Conservation (phyloP, 1,140 invertebrate genomes). For the Drosophila parabipectinata region DNA sequence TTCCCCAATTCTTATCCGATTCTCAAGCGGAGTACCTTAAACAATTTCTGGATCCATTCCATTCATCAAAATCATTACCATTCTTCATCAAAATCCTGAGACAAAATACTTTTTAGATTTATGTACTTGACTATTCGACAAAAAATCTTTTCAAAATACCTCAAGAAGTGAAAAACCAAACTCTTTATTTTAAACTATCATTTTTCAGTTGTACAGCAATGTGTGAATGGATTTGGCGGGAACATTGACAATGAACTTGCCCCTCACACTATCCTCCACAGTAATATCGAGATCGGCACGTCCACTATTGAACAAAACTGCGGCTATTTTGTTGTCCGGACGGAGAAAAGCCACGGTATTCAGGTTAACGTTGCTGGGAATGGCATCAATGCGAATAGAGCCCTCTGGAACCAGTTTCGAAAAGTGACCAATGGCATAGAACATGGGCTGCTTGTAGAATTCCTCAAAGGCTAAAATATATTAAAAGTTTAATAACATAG, state of each 20-base stretch:
- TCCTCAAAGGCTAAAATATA: conserved; percentile 84
- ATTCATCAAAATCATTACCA: too few species aligned
- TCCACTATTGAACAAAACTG: conserved; percentile 87
- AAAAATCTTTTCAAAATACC: too few species aligned
- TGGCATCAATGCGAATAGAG: conserved; percentile 85
- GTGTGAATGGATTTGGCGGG: conserved; percentile 78
- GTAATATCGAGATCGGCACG: conserved; percentile 64
- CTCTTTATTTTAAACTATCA: neutral
- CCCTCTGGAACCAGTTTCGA: conserved; percentile 90
- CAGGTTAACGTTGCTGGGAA: conserved; percentile 61
- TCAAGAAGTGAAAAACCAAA: neutral
- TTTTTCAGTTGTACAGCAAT: conserved; percentile 58
- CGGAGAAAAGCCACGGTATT: conserved; percentile 86
- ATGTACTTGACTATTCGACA: too few species aligned
- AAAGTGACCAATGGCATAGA: conserved; percentile 94
- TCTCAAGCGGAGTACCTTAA: too few species aligned
- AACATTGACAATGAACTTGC: conserved; percentile 59
- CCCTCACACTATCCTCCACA: conserved; percentile 55
- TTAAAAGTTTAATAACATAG: neutral
- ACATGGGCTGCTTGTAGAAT: conserved; percentile 96
- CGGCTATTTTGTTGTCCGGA: conserved; percentile 85
- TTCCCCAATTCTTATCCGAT: too few species aligned
- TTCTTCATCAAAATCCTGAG: too few species aligned
- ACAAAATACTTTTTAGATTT: too few species aligned
- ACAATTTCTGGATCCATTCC: too few species aligned